Evolutionary conservation across 1,140 invertebrate genomes (phyloP).

Genomic region (Diorhabda elongata): DNA sequence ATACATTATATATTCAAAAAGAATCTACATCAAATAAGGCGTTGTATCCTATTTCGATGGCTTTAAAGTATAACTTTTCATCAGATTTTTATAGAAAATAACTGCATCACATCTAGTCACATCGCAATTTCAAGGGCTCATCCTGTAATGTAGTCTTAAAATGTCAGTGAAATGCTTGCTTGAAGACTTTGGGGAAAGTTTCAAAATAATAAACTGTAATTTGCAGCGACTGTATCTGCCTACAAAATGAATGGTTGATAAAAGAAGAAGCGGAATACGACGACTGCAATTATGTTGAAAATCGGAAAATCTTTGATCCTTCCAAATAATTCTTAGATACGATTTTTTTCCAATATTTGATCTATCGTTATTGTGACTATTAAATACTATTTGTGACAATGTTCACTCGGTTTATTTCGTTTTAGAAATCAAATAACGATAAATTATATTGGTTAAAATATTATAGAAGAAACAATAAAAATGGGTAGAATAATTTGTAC

Average conservation of each 20-base stretch:
- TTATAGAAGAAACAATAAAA: too few species aligned
- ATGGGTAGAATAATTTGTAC: too few species aligned
- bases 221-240: slow-evolving; percentile 2
- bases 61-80: background rate
- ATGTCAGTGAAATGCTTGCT: background rate
- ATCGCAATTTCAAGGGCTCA: background rate
- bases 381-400: too few species aligned
- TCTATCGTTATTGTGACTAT: too few species aligned
- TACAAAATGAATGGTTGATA: slow-evolving; percentile 4
- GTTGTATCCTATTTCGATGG: too few species aligned
- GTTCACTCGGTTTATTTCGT: too few species aligned
- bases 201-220: slow-evolving; percentile 11
- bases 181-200: background rate
- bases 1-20: too few species aligned
- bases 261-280: slow-evolving; percentile 5
- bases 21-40: too few species aligned
- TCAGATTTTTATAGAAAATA: background rate
- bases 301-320: slow-evolving; percentile 3
- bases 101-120: background rate
- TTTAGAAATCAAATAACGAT: too few species aligned
- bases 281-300: background rate
- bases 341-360: slow-evolving; percentile 1
- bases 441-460: too few species aligned
- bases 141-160: background rate
- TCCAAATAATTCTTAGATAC: background rate